phyloP scores from a whole-genome alignment of 2,113 vertebrate genomes.

The Zapornia atra region DNA sequence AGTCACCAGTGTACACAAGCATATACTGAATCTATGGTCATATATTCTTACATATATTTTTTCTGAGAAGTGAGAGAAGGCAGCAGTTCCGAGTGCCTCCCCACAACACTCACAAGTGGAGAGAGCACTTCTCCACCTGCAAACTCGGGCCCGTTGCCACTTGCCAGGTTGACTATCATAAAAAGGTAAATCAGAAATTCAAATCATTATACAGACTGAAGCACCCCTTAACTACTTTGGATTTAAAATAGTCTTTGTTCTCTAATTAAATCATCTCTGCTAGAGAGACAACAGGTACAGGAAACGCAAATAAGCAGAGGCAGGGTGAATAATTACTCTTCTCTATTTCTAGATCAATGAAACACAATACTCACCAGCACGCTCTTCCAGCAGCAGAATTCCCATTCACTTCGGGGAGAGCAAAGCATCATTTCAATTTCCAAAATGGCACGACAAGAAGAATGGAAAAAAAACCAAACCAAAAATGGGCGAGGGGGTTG shows the following conservation, averaged over 20 bases:
- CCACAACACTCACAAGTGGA: fast-evolving
- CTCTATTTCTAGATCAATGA: slow-evolving; percentile 37
- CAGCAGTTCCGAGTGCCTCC: background rate
- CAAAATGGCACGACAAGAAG: slow-evolving; percentile 4
- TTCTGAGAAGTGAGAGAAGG: background rate
- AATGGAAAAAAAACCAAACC: background rate
- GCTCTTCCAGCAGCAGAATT: background rate
- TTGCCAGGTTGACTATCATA: background rate
- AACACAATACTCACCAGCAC: background rate
- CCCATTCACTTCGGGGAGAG: background rate
- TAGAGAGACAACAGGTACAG: slow-evolving; percentile 21
- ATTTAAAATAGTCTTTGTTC: slow-evolving; percentile 10
- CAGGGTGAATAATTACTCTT: slow-evolving; percentile 29
- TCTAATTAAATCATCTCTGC: background rate
- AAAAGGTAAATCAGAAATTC: slow-evolving; percentile 31
- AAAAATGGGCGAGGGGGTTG: background rate
- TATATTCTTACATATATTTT: fast-evolving
- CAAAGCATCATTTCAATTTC: background rate
- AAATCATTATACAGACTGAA: background rate
- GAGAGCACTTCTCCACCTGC: background rate
- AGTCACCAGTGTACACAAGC: background rate
- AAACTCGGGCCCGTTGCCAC: background rate
- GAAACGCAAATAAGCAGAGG: slow-evolving; percentile 34
- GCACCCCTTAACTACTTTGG: background rate
- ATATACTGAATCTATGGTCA: background rate